phyloP scores from a whole-genome alignment of 2,888 invertebrate species.

The Agriopis leucophaearia region DNA sequence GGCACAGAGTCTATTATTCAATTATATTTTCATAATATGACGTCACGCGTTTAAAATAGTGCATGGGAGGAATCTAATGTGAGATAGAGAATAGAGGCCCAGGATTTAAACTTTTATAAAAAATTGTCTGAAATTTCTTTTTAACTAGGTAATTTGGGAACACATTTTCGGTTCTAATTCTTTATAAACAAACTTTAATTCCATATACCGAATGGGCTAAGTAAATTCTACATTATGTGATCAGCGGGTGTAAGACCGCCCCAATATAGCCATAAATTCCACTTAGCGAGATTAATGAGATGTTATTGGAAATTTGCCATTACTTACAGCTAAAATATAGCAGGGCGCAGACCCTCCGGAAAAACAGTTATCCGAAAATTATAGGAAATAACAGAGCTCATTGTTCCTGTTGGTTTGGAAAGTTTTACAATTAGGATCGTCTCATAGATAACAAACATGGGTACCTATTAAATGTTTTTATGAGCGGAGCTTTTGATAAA shows the following conservation, averaged over 20 bases:
- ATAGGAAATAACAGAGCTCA: slow-evolving; percentile 32
- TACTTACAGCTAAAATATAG: slow-evolving; percentile 62
- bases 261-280: slow-evolving; percentile 85
- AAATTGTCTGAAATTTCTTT: too few relatives aligned
- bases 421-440: slow-evolving; percentile 5
- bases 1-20: too few relatives aligned
- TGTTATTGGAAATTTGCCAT: slow-evolving; percentile 81
- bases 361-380: slow-evolving; percentile 43
- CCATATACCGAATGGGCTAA: slow-evolving; percentile 52
- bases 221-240: slow-evolving; percentile 68
- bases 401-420: slow-evolving; percentile 7
- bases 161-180: not conserved
- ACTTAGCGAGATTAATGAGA: slow-evolving; percentile 82
- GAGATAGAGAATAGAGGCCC: too few relatives aligned
- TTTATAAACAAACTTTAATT: slow-evolving; percentile 37
- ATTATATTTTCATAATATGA: too few relatives aligned
- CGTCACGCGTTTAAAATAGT: too few relatives aligned
- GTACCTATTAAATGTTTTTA: not conserved
- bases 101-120: too few relatives aligned
- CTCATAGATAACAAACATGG: not conserved
- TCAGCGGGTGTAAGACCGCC: slow-evolving; percentile 69
- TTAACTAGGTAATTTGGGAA: too few relatives aligned
- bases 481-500: not conserved
- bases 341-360: slow-evolving; percentile 46
- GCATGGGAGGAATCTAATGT: too few relatives aligned